phyloP scores from a whole-genome alignment of 1,140 invertebrate species.

The Trichonephila clavata region DNA sequence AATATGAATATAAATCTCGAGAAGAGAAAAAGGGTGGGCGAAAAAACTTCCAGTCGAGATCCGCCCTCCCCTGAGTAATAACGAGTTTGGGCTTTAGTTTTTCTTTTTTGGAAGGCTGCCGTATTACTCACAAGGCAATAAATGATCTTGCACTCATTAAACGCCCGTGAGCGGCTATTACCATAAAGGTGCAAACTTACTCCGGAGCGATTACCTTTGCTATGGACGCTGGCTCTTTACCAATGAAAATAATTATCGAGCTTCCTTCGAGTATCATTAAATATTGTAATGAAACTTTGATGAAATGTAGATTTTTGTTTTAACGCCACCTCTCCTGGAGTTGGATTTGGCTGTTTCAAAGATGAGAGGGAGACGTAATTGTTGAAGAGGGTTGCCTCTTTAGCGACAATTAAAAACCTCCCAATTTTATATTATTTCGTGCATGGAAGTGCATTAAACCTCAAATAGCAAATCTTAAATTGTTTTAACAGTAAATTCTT shows the following conservation, averaged over 20 bases:
- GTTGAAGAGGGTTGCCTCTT: too few species aligned
- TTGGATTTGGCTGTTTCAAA: too few species aligned
- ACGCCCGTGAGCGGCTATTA: slow-evolving; percentile 39
- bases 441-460: too few species aligned
- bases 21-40: slow-evolving; percentile 56
- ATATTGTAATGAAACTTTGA: slow-evolving; percentile 1
- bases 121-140: slow-evolving; percentile 57
- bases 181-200: slow-evolving; percentile 67
- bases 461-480: too few species aligned
- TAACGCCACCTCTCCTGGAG: too few species aligned
- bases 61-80: slow-evolving; percentile 60
- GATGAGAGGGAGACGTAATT: too few species aligned
- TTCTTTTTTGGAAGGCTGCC: slow-evolving; percentile 50
- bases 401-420: too few species aligned
- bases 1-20: slow-evolving; percentile 52
- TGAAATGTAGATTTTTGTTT: neutral
- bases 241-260: neutral
- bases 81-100: slow-evolving; percentile 39
- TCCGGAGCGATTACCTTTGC: neutral
- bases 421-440: too few species aligned
- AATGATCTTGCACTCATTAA: slow-evolving; percentile 58
- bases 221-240: neutral
- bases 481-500: too few species aligned
- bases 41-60: neutral
- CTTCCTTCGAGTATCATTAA: neutral